Conservation (phyloP, 2,113 vertebrate genomes). For the Zeus faber region DNA sequence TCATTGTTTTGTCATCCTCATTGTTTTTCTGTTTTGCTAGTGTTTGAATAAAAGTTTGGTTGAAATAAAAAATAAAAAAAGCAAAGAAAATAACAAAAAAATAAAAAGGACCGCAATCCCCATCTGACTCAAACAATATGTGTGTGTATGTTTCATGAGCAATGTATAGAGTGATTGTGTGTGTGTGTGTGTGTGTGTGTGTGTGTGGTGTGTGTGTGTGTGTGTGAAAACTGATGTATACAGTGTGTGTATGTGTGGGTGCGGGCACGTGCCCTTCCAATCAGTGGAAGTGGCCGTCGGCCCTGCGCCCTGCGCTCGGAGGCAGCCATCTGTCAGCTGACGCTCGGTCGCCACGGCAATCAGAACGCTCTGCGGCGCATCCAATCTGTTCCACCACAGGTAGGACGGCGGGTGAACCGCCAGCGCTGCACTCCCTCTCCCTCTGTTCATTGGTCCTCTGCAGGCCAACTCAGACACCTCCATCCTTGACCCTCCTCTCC, state of each 20-base stretch:
- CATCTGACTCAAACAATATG: too few relatives aligned
- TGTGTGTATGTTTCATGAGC: background rate
- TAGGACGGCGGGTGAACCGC: conserved; percentile 55
- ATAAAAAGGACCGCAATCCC: too few relatives aligned
- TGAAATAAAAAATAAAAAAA: too few relatives aligned
- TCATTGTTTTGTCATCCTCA: too few relatives aligned
- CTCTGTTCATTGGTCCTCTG: conserved; percentile 38
- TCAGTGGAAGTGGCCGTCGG: conserved; percentile 47
- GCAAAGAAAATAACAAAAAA: too few relatives aligned
- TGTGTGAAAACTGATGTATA: too few relatives aligned
- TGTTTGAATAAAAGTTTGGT: too few relatives aligned
- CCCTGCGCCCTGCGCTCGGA: conserved; percentile 58
- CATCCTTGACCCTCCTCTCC: conserved; percentile 17
- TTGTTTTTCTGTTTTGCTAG: too few relatives aligned
- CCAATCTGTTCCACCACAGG: conserved; percentile 79
- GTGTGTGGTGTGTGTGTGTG: conserved; percentile 26
- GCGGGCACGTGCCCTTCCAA: conserved; percentile 43
- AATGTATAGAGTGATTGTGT: conserved; percentile 2
- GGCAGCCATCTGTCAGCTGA: conserved; percentile 76
- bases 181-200: conserved; percentile 17
- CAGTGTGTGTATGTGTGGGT: conserved; percentile 35
- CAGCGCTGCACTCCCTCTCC: conserved; percentile 40
- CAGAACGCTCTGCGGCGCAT: conserved; percentile 67
- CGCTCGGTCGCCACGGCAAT: conserved; percentile 68
- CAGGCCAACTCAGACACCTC: conserved; percentile 25